Evolutionary conservation across 2,888 invertebrate genomes (phyloP).

Genomic region (Melinopterus prodromus): DNA sequence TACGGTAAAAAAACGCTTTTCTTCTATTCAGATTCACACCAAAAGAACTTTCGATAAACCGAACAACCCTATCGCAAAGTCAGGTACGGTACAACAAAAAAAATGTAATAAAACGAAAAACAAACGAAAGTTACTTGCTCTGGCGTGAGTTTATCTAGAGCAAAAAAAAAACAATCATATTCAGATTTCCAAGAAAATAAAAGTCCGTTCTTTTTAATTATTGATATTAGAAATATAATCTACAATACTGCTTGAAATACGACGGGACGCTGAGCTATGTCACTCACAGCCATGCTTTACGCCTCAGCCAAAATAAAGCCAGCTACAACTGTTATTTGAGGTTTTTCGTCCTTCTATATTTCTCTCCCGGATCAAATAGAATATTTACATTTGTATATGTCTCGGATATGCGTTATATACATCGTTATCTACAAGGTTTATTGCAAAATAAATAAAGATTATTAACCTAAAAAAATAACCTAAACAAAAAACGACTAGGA

Average conservation of each 20-base stretch:
- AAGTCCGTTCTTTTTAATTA: not conserved
- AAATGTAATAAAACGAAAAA: not conserved
- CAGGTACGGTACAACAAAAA: not conserved
- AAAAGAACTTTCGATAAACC: not conserved
- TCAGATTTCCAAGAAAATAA: slow-evolving; percentile 13
- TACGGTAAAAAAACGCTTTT: not conserved
- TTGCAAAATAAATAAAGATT: not conserved
- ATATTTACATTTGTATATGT: slow-evolving; percentile 12
- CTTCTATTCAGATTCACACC: not conserved
- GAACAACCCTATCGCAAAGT: not conserved
- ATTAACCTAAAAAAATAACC: not conserved
- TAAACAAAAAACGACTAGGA: not conserved
- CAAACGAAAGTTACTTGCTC: not conserved
- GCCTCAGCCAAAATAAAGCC: not conserved
- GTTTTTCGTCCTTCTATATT: slow-evolving; percentile 1
- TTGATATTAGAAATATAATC: not conserved
- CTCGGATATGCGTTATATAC: not conserved
- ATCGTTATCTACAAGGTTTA: not conserved
- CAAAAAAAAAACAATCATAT: not conserved
- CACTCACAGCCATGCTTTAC: slow-evolving; percentile 7
- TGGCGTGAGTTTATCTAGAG: not conserved
- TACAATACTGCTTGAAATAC: slow-evolving; percentile 12
- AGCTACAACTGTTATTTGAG: not conserved
- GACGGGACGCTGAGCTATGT: slow-evolving; percentile 10
- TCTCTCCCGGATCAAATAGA: not conserved